These are phyloP conservation scores for Phyllostomus hastatus DNA, from an alignment of 2,113 vertebrate species.

Conservation along the genomic window DNA sequence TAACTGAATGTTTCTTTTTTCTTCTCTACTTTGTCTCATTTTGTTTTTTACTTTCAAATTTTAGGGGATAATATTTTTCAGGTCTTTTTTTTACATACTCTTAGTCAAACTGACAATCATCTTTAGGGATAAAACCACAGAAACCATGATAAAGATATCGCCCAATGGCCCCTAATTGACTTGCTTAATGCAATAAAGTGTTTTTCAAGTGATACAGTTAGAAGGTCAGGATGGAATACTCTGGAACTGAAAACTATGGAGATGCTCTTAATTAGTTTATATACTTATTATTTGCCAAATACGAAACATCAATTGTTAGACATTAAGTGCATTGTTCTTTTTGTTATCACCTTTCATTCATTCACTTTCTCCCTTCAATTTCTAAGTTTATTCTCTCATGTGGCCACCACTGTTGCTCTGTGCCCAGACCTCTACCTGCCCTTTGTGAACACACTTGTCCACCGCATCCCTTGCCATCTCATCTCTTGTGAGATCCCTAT, in stretches of 20 bases:
- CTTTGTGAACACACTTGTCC: not conserved
- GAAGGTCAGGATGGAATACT: not conserved
- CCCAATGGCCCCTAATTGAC: not conserved
- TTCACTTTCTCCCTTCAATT: not conserved
- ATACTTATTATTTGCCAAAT: not conserved
- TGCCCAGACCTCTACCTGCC: not conserved
- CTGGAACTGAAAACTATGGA: not conserved
- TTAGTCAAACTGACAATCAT: not conserved
- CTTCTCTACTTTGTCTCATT: not conserved
- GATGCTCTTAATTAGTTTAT: not conserved
- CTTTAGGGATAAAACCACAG: not conserved
- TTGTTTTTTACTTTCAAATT: not conserved
- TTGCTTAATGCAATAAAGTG: not conserved
- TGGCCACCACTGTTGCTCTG: not conserved
- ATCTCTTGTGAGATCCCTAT: too few relatives aligned
- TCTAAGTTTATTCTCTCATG: not conserved
- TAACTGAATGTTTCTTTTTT: not conserved
- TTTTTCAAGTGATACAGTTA: not conserved
- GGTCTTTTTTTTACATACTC: not conserved
- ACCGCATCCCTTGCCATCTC: rapidly evolving
- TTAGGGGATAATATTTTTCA: not conserved
- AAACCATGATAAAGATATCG: not conserved
- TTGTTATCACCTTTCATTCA: constrained; percentile 24
- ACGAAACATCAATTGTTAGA: not conserved
- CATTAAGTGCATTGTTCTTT: not conserved